Percentiles rank a stretch among this genome's conserved stretches.
Conservation (phyloP, 2,113 vertebrate genomes). For the Centropus unirufus region DNA sequence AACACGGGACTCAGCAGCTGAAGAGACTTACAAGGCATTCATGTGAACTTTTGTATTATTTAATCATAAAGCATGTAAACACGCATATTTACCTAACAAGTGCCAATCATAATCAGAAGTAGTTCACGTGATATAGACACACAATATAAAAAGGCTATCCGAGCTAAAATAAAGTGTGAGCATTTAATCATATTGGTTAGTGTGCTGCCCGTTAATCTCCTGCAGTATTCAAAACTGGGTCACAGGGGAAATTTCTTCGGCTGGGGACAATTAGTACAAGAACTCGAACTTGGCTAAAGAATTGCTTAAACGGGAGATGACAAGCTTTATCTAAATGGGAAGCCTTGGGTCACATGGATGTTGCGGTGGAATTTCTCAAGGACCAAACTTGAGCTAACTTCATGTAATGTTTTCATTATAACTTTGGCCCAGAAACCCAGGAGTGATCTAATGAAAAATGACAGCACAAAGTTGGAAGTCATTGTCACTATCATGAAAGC, state of each 20-base stretch:
- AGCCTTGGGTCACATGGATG: not conserved
- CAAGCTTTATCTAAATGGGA: constrained; percentile 12
- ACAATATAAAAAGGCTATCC: too few relatives aligned
- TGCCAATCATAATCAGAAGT: too few relatives aligned
- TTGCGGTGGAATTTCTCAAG: not conserved
- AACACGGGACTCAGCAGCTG: too few relatives aligned
- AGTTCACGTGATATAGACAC: too few relatives aligned
- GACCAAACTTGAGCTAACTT: not conserved
- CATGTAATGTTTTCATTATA: not conserved
- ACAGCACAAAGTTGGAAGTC: not conserved
- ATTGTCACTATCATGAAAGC: not conserved
- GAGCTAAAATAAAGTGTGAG: too few relatives aligned
- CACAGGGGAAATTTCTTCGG: not conserved
- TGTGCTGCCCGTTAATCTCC: too few relatives aligned
- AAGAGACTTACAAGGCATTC: too few relatives aligned
- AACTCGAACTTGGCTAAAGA: not conserved
- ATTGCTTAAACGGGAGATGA: not conserved
- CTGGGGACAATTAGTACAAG: not conserved
- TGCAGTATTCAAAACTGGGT: not conserved
- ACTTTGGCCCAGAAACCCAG: not conserved
- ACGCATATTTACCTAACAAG: too few relatives aligned
- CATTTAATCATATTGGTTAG: too few relatives aligned
- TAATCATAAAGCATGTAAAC: too few relatives aligned
- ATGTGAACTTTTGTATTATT: too few relatives aligned
- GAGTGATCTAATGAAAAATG: not conserved